These are phyloP conservation scores for Dolichopus griseipennis DNA, from an alignment of 2,888 invertebrate species.

Conservation along the genomic window DNA sequence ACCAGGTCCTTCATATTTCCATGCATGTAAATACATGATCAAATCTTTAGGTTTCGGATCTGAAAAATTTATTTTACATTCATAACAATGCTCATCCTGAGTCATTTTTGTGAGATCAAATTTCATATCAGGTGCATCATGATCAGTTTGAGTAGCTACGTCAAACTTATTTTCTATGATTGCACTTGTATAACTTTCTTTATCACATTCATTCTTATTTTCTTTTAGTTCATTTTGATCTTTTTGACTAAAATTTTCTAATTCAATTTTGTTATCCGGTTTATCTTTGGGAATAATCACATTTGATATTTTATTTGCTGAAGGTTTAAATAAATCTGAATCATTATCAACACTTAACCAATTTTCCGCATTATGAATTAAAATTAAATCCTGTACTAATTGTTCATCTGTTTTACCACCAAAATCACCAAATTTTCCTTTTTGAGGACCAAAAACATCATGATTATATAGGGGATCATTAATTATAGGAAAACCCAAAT, in stretches of 20 bases:
- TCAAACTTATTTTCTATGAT: neutral
- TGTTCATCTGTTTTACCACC: constrained; percentile 78
- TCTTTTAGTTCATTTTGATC: neutral
- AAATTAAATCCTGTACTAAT: constrained; percentile 70
- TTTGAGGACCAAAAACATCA: constrained; percentile 79
- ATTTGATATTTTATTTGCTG: constrained; percentile 49
- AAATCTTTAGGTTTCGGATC: constrained; percentile 82
- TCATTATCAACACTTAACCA: constrained; percentile 82
- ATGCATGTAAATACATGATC: constrained; percentile 87
- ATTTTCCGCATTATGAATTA: constrained; percentile 81
- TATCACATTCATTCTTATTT: neutral
- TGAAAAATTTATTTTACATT: constrained; percentile 77
- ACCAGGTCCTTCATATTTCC: constrained; percentile 80
- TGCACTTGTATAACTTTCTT: neutral
- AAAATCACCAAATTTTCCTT: constrained; percentile 75
- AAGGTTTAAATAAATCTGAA: constrained; percentile 60
- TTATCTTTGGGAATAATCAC: constrained; percentile 34
- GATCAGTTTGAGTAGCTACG: constrained; percentile 74
- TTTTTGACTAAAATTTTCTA: constrained; percentile 1
- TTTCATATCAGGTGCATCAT: constrained; percentile 55
- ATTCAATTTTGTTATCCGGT: constrained; percentile 37
- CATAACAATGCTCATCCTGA: constrained; percentile 74
- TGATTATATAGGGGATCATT: constrained; percentile 93
- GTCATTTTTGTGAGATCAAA: constrained; percentile 61
- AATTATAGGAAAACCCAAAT: constrained; percentile 86